These are phyloP conservation scores for Aspidiotus destructor DNA, from an alignment of 2,888 invertebrate genomes.

Conservation along the genomic window DNA sequence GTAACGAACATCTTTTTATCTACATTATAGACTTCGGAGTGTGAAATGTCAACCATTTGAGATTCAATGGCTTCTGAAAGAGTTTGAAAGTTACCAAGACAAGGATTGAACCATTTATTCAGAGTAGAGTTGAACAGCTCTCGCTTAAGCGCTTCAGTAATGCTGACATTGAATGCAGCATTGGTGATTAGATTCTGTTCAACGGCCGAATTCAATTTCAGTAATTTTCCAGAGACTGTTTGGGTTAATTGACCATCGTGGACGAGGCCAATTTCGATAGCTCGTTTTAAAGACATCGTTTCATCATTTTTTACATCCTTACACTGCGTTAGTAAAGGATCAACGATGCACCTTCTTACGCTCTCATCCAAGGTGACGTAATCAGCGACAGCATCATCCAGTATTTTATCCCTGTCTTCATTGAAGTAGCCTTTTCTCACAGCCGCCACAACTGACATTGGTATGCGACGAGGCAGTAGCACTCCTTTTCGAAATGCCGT, in stretches of 20 bases:
- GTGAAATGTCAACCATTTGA: conserved; percentile 61
- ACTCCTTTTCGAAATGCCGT: conserved; percentile 61
- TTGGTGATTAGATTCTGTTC: conserved; percentile 61
- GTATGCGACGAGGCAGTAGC: conserved; percentile 54
- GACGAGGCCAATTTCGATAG: conserved; percentile 58
- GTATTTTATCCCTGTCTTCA: conserved; percentile 57
- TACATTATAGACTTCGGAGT: conserved; percentile 64
- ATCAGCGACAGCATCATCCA: conserved; percentile 62
- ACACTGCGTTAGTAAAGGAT: conserved; percentile 69
- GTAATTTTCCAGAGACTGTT: conserved; percentile 39
- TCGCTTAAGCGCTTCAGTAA: conserved; percentile 63
- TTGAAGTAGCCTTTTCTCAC: conserved; percentile 61
- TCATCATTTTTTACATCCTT: conserved; percentile 64
- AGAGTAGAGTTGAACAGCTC: conserved; percentile 66
- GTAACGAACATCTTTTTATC: conserved; percentile 50
- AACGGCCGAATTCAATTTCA: conserved; percentile 49
- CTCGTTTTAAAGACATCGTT: conserved; percentile 63
- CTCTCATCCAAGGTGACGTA: conserved; percentile 64
- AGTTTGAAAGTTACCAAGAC: conserved; percentile 61
- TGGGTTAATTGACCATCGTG: conserved; percentile 45
- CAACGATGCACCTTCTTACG: conserved; percentile 66
- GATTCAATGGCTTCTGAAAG: conserved; percentile 63
- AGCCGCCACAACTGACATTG: conserved; percentile 69
- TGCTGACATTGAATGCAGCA: conserved; percentile 57
- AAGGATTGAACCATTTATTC: conserved; percentile 67